Evolutionary conservation across 2,888 invertebrate species (phyloP), one percentile per base, ranked within the genome.

Genomic region (Cataglyphis albicans): DNA sequence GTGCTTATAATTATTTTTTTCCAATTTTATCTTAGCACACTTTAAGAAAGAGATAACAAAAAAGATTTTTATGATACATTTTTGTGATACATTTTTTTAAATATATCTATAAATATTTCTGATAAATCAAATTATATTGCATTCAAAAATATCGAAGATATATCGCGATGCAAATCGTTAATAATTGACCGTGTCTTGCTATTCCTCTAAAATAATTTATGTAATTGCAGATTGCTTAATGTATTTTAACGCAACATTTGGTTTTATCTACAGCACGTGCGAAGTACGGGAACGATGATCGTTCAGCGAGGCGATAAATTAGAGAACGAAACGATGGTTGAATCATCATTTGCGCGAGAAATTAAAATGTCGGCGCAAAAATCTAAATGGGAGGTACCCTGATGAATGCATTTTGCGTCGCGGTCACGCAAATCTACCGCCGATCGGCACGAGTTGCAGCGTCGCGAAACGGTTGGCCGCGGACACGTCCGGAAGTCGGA

Each of bases 391-490:
- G 65, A 75, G 41, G 61, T 44, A 59, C 35, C 70, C 35, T 35
- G 35, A 48, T 44, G 61, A 52, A 29, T 73, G 78, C 78, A 72
- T 82, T 87, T 88, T 84, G 81, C 82, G 81, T 78, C 72, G 84
- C 83, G 86, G 86, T 87, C 90, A 87, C 84, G 88, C 87, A 87
- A 91, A 88, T 87, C 82, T 80, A 68, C 78, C 72, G 78, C 52
- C 75, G 85, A 90, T 84, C 32, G 85, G 80, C 74, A 67, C 68
- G 74, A 84, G 83, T 90, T 87, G 87, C 74, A 64, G 81, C 82
- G 75, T 75, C 35, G 35, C 63, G 78, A 86, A 90, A 80, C 81
- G 80, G 41, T 32, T 74, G 48, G 41, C 78, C 78, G 76, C 67
- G 68, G 81, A 68, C 81, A 80, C 84, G 75, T 59, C 75, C 83